These are phyloP conservation scores for Scylla paramamosain DNA, from an alignment of 1,140 invertebrate genomes.

Conservation along the genomic window DNA sequence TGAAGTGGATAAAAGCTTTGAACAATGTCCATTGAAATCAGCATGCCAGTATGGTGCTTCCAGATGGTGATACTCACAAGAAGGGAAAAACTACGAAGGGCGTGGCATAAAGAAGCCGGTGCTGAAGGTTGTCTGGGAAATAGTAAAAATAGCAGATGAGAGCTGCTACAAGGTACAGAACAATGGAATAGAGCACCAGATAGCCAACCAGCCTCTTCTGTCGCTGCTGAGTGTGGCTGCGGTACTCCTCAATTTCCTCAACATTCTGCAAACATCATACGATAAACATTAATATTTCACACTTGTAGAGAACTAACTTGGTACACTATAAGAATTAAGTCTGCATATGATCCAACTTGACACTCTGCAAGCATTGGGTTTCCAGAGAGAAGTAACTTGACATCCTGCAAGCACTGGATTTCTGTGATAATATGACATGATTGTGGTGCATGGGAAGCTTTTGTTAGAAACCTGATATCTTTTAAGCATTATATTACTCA, in stretches of 20 bases:
- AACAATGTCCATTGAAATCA: not conserved
- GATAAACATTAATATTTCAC: no score
- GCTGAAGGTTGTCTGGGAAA: constrained; percentile 81
- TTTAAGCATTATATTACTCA: no score
- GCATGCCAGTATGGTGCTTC: not conserved
- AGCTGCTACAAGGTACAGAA: constrained; percentile 88
- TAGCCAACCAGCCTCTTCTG: constrained; percentile 90
- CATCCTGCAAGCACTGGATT: no score
- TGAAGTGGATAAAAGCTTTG: not conserved
- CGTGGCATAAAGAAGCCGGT: constrained; percentile 58
- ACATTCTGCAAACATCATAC: constrained; percentile 84
- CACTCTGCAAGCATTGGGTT: no score
- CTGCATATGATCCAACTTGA: no score
- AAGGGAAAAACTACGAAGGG: constrained; percentile 67
- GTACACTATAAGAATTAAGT: no score
- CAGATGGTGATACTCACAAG: constrained; percentile 31
- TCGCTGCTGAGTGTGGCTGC: constrained; percentile 87
- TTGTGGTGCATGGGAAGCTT: no score
- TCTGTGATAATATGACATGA: no score
- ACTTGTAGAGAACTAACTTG: no score
- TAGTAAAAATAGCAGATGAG: constrained; percentile 90
- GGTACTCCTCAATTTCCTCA: constrained; percentile 89
- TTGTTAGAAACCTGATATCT: no score
- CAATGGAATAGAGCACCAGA: constrained; percentile 89
- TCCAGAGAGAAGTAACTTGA: no score